These are phyloP conservation scores for Acanthis flammea DNA, from an alignment of 2,797 vertebrate species.

Conservation along the genomic window DNA sequence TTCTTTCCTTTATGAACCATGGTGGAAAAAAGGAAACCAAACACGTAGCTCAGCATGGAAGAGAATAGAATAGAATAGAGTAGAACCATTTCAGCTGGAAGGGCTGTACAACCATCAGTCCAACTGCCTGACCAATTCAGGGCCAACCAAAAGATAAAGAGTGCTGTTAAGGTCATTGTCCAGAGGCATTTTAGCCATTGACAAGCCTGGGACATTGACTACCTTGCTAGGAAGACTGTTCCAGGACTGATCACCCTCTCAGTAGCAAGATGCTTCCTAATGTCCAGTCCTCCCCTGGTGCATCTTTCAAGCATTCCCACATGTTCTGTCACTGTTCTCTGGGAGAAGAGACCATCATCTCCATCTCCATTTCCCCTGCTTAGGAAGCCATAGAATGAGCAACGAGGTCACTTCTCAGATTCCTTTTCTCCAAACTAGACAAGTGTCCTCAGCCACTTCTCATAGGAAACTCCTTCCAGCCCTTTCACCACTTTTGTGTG, in stretches of 20 bases:
- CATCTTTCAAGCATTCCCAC: background rate
- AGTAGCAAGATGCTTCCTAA: background rate
- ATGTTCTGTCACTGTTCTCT: background rate
- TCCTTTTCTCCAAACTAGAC: background rate
- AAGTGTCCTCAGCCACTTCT: background rate
- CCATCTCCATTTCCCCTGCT: background rate
- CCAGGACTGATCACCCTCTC: background rate
- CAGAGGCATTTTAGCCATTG: background rate
- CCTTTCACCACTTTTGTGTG: background rate
- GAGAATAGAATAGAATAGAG: background rate
- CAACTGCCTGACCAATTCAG: background rate
- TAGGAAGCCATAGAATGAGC: background rate
- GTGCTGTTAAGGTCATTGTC: background rate
- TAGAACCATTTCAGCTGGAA: background rate
- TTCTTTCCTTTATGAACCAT: background rate
- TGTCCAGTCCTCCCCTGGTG: background rate
- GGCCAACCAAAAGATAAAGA: background rate
- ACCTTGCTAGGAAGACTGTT: background rate
- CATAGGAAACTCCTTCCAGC: background rate
- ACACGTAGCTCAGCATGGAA: background rate
- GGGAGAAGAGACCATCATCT: background rate
- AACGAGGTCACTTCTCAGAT: background rate
- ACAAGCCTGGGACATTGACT: background rate
- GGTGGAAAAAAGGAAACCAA: background rate
- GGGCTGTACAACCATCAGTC: fast-evolving